Conservation (phyloP, 2,888 invertebrate species). For the Morinoia aosen region DNA sequence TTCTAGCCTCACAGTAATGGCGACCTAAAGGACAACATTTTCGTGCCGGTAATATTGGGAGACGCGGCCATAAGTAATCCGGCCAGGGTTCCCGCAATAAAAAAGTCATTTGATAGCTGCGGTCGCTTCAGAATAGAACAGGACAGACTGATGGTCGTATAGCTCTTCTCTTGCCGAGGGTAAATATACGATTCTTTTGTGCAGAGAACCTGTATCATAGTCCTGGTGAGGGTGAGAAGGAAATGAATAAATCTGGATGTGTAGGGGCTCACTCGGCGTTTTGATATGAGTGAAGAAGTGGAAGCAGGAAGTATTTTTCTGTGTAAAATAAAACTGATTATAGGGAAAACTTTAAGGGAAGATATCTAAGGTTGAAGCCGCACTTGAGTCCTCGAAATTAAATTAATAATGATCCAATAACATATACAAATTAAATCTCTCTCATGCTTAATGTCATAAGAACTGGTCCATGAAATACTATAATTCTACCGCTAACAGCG, state of each 20-base stretch:
- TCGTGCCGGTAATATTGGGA: constrained; percentile 13
- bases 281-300: background rate
- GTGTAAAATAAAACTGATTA: no score
- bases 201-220: background rate
- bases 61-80: constrained; percentile 30
- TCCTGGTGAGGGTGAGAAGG: background rate
- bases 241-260: background rate
- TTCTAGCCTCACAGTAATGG: background rate
- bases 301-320: background rate
- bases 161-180: background rate
- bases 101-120: constrained; percentile 42
- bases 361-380: no score
- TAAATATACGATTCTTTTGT: constrained; percentile 4
- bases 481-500: no score
- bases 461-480: no score
- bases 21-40: constrained; percentile 44
- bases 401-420: no score
- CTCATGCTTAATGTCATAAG: no score
- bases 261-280: background rate
- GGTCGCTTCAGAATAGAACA: constrained; percentile 22
- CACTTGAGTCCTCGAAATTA: no score
- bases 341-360: no score
- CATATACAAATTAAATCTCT: no score
- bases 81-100: constrained; percentile 18
- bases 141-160: constrained; percentile 12